A percentile compares a stretch with the other conserved stretches of the same genome.
These are phyloP conservation scores for Leucozona laternaria DNA, from an alignment of 2,888 invertebrate genomes.

Conservation along the genomic window DNA sequence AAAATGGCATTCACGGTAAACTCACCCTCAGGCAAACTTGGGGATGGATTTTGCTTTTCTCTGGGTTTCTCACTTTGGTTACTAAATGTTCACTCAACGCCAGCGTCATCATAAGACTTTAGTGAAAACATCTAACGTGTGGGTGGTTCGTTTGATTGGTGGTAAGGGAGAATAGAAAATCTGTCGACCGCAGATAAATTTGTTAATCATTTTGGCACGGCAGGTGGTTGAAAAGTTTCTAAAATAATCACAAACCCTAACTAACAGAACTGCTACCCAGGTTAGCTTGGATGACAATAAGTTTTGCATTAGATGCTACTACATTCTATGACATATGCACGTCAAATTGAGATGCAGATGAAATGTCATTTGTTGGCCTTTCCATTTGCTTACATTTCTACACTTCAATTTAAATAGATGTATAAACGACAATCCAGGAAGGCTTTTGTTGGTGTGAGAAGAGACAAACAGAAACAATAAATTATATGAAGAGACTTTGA, in stretches of 20 bases:
- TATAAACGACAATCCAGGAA: neutral
- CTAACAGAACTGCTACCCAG: constrained; percentile 10
- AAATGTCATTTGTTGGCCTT: constrained; percentile 9
- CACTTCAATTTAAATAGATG: neutral
- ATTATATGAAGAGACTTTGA: too few species aligned
- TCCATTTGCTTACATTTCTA: neutral
- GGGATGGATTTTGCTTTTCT: constrained; percentile 49
- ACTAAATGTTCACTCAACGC: constrained; percentile 16
- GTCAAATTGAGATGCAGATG: constrained; percentile 35
- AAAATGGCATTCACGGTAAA: constrained; percentile 52
- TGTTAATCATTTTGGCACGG: constrained; percentile 78
- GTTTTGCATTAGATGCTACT: constrained; percentile 52
- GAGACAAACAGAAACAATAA: neutral
- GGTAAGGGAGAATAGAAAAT: constrained; percentile 68
- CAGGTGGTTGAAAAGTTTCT: constrained; percentile 76
- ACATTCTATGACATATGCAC: constrained; percentile 43
- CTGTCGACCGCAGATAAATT: constrained; percentile 78
- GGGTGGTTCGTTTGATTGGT: constrained; percentile 49
- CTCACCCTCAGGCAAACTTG: constrained; percentile 54
- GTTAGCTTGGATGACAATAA: constrained; percentile 54
- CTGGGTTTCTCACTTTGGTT: constrained; percentile 49
- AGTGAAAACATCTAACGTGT: constrained; percentile 49
- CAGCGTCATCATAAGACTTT: constrained; percentile 29
- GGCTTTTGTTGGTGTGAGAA: neutral
- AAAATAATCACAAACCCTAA: constrained; percentile 56